Percentiles rank a stretch among this genome's conserved stretches.
phyloP scores from a whole-genome alignment of 2,797 vertebrate genomes.

The Oryzias sinensis region DNA sequence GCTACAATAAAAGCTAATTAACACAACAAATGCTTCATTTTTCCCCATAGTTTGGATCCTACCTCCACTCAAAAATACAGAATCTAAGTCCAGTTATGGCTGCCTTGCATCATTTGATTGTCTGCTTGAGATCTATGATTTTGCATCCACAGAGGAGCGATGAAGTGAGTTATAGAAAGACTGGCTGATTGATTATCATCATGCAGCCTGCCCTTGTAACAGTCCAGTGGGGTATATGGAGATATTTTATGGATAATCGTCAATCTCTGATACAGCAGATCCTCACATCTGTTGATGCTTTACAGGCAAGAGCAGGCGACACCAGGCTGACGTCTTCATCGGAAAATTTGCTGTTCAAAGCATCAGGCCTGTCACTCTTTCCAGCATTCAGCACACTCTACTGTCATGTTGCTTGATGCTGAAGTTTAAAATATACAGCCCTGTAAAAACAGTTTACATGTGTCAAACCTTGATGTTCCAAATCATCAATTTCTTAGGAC shows the following conservation, averaged over 20 bases:
- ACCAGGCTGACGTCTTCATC: conserved; percentile 5
- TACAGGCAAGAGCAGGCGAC: conserved; percentile 20
- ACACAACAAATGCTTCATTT: no score
- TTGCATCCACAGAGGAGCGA: conserved; percentile 22
- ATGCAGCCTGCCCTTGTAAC: conserved; percentile 15
- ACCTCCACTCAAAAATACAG: not conserved
- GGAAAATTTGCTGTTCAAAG: conserved; percentile 2
- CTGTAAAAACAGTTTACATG: no score
- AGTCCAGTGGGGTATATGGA: conserved; percentile 27
- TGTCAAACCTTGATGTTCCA: no score
- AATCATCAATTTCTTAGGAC: no score
- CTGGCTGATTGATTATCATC: conserved; percentile 40
- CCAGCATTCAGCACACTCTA: not conserved
- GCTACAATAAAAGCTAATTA: no score
- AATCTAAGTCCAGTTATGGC: conserved; percentile 3
- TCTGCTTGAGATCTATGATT: conserved; percentile 7
- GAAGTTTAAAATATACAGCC: no score
- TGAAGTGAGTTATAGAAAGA: conserved; percentile 34
- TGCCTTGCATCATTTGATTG: conserved; percentile 21
- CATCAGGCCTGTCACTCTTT: not conserved
- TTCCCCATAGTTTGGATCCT: no score
- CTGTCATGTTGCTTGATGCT: not conserved
- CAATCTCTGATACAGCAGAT: conserved; percentile 46
- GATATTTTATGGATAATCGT: conserved; percentile 47
- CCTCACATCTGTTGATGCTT: conserved; percentile 32